phyloP scores from a whole-genome alignment of 2,797 vertebrate genomes.

The Rhynchotus rufescens region DNA sequence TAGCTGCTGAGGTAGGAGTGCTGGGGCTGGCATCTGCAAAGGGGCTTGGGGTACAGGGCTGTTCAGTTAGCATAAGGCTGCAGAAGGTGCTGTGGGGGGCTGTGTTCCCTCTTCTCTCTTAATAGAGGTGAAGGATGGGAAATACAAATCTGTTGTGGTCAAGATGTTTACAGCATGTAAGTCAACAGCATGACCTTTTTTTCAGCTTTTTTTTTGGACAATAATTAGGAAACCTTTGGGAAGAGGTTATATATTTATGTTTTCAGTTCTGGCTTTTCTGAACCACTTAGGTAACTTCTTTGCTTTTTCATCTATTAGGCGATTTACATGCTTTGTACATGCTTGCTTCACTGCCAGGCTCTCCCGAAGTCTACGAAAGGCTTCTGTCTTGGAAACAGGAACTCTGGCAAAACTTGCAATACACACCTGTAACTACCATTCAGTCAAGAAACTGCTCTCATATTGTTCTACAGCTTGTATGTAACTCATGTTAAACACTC shows the following conservation, averaged over 20 bases:
- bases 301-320: neutral
- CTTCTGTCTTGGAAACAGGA: neutral
- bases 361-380: neutral
- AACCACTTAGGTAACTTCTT: neutral
- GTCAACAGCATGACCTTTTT: neutral
- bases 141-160: neutral
- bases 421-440: neutral
- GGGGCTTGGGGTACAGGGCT: neutral
- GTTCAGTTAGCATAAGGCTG: neutral
- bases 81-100: neutral
- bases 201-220: neutral
- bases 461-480: neutral
- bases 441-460: neutral
- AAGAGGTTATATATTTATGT: neutral
- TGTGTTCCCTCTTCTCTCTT: neutral
- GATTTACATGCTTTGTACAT: neutral
- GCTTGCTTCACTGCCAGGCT: neutral
- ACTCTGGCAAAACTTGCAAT: neutral
- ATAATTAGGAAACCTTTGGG: neutral
- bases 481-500: neutral
- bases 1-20: neutral
- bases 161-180: neutral
- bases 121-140: neutral
- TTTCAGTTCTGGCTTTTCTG: neutral
- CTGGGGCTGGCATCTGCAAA: neutral